Evolutionary conservation across 2,797 vertebrate genomes (phyloP).

Genomic region (Myripristis jacobus): DNA sequence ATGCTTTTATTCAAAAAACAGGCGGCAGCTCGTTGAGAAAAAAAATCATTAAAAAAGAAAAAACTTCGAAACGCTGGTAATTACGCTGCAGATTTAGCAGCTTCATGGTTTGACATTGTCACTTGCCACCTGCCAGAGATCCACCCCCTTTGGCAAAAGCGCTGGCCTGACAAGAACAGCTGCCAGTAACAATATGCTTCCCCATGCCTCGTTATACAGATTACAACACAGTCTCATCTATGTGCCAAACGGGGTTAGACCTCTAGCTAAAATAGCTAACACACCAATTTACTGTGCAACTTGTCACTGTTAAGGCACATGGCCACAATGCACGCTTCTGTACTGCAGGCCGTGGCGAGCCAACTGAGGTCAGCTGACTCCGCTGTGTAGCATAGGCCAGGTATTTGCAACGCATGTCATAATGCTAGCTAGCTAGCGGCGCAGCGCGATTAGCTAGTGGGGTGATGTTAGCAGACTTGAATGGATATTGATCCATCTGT

Average conservation of each 20-base stretch:
- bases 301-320: constrained; percentile 50
- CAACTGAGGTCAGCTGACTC: constrained; percentile 77
- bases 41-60: too few relatives aligned
- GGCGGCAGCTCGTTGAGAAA: background rate
- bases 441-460: constrained; percentile 62
- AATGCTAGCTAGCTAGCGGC: constrained; percentile 63
- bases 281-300: constrained; percentile 40
- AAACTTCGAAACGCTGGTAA: background rate
- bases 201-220: constrained; percentile 19
- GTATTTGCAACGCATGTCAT: constrained; percentile 75
- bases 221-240: background rate
- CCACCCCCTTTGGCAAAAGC: constrained; percentile 27
- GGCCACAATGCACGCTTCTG: constrained; percentile 61
- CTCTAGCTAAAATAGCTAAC: constrained; percentile 31
- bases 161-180: constrained; percentile 73
- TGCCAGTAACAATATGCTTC: constrained; percentile 46
- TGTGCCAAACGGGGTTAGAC: background rate
- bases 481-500: constrained; percentile 31
- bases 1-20: background rate
- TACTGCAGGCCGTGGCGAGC: constrained; percentile 62
- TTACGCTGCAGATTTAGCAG: constrained; percentile 15
- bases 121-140: constrained; percentile 66
- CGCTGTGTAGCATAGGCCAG: constrained; percentile 73
- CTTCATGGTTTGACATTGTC: constrained; percentile 55
- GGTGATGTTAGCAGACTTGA: constrained; percentile 43